phyloP scores from a whole-genome alignment of 2,797 vertebrate species.

The Pangasius sanitwongsei region DNA sequence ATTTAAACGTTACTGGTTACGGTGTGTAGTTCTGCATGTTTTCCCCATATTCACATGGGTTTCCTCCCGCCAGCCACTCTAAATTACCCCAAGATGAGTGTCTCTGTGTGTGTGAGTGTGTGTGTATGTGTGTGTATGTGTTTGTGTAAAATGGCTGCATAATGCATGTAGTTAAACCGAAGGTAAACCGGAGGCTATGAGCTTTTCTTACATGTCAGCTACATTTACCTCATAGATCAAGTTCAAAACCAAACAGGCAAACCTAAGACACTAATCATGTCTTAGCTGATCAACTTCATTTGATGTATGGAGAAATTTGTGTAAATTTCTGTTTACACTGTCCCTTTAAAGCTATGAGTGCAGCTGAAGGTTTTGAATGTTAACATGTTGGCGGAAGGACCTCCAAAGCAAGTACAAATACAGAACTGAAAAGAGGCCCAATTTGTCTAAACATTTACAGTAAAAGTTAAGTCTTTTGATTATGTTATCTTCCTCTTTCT shows the following conservation, averaged over 20 bases:
- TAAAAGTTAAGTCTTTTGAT: constrained; percentile 22
- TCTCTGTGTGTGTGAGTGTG: not conserved
- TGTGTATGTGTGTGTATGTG: not conserved
- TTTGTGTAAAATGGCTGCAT: not conserved
- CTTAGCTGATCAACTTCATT: constrained; percentile 5
- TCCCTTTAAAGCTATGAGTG: not conserved
- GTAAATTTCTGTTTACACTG: constrained; percentile 16
- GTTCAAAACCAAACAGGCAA: not conserved
- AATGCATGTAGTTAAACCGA: not conserved
- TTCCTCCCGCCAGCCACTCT: not conserved
- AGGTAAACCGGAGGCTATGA: not conserved
- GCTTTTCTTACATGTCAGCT: constrained; percentile 5
- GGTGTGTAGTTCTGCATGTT: not conserved
- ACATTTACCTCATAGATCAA: constrained; percentile 1
- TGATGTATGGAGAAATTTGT: constrained; percentile 35
- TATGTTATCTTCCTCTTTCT: constrained; percentile 23
- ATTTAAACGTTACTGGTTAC: not conserved
- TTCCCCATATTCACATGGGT: not conserved
- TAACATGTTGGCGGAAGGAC: constrained; percentile 11
- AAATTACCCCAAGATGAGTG: not conserved
- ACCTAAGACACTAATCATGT: constrained; percentile 9
- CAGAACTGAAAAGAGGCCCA: constrained; percentile 20
- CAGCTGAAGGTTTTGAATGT: not conserved
- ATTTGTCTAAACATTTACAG: constrained; percentile 44
- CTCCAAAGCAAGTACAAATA: constrained; percentile 16